Percentiles rank a stretch among this genome's conserved stretches.
phyloP scores from a whole-genome alignment of 1,140 invertebrate species.

The Pogonomyrmex californicus region DNA sequence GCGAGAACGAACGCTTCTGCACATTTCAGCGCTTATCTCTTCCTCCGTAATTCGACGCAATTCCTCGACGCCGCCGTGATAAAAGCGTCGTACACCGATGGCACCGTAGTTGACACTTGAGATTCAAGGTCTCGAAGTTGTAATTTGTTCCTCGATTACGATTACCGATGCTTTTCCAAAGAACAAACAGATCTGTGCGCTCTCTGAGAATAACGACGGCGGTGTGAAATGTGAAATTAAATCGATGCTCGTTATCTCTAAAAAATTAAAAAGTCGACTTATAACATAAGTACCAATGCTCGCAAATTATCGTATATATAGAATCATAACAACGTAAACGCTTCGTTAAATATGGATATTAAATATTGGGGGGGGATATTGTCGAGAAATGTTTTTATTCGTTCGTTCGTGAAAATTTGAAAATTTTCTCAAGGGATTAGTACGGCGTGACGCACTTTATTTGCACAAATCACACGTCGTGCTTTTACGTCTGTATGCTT shows the following conservation, averaged over 20 bases:
- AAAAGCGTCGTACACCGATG: slow-evolving; percentile 35
- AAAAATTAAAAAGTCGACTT: too few species aligned
- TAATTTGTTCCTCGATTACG: slow-evolving; percentile 10
- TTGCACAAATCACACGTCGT: background rate
- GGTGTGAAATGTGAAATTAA: background rate
- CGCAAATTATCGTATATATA: background rate
- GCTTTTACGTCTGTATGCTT: background rate
- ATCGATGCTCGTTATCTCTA: background rate
- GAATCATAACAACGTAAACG: background rate
- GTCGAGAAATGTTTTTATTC: too few species aligned
- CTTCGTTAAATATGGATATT: too few species aligned
- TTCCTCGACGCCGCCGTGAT: slow-evolving; percentile 47
- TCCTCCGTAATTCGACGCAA: slow-evolving; percentile 74
- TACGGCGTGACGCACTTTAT: background rate
- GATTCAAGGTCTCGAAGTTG: slow-evolving; percentile 12
- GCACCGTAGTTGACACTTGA: slow-evolving; percentile 23
- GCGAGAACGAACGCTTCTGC: slow-evolving; percentile 24
- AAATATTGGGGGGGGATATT: too few species aligned
- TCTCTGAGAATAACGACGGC: background rate
- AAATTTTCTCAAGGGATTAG: background rate
- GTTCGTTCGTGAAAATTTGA: too few species aligned
- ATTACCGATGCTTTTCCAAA: background rate
- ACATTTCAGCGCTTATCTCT: slow-evolving; percentile 70
- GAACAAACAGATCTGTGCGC: background rate
- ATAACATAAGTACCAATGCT: too few species aligned